A percentile compares a stretch with the other conserved stretches of the same genome.
Evolutionary conservation across 2,797 vertebrate species (phyloP).

Genomic region (Moxostoma hubbsi): DNA sequence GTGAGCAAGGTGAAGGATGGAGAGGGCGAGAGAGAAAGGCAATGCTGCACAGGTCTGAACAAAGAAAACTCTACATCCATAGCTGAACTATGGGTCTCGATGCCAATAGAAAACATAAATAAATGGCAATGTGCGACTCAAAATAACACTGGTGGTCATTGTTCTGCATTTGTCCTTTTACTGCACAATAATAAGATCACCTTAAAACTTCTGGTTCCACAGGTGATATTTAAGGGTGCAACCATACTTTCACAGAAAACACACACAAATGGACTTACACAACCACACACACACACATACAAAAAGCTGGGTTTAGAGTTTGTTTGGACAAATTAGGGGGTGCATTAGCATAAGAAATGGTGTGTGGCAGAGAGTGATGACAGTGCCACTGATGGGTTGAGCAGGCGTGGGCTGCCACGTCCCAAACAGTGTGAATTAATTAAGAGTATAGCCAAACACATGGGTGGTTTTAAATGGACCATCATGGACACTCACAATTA

Average conservation of each 20-base stretch:
- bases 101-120: background rate
- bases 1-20: slow-evolving; percentile 4
- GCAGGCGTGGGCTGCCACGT: slow-evolving; percentile 29
- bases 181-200: background rate
- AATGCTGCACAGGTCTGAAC: slow-evolving; percentile 41
- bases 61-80: slow-evolving; percentile 48
- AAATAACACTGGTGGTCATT: slow-evolving; percentile 5
- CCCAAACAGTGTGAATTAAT: slow-evolving; percentile 24
- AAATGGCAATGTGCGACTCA: slow-evolving; percentile 2
- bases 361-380: slow-evolving; percentile 35
- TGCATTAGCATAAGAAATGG: slow-evolving; percentile 50
- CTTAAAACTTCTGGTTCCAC: slow-evolving; percentile 19
- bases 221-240: slow-evolving; percentile 29
- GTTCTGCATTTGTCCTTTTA: background rate
- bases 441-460: slow-evolving; percentile 29
- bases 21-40: slow-evolving; percentile 14
- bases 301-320: slow-evolving; percentile 21
- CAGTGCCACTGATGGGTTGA: slow-evolving; percentile 35
- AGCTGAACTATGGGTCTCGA: slow-evolving; percentile 16
- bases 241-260: background rate
- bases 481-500: slow-evolving; percentile 7
- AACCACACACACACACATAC: slow-evolving; percentile 22
- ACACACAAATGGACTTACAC: background rate
- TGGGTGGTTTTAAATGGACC: slow-evolving; percentile 26
- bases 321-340: slow-evolving; percentile 37